A percentile compares a stretch with the other conserved stretches of the same genome.
Evolutionary conservation across 2,797 vertebrate species (phyloP).

Genomic region (Momotus momota): DNA sequence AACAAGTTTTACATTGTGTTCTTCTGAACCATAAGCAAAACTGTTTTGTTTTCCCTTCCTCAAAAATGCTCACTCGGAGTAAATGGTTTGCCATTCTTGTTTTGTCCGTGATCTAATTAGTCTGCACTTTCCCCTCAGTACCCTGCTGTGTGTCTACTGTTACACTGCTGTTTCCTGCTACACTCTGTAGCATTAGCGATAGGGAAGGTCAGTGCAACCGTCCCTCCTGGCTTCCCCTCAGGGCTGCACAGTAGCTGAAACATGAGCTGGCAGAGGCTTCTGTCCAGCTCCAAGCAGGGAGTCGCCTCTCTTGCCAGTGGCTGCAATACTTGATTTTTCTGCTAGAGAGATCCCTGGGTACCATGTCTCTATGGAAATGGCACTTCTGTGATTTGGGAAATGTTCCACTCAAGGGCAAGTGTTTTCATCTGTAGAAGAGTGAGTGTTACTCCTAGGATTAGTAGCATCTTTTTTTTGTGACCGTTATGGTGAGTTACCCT

Average conservation of each 20-base stretch:
- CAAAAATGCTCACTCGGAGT: conserved; percentile 2
- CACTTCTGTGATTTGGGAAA: not conserved
- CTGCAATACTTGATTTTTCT: not conserved
- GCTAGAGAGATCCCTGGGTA: not conserved
- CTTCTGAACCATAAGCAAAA: conserved; percentile 2
- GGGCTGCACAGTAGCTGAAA: not conserved
- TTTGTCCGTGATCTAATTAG: not conserved
- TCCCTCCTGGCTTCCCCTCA: not conserved
- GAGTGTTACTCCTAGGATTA: not conserved
- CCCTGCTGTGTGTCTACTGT: not conserved
- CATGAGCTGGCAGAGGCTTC: not conserved
- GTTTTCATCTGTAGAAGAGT: not conserved
- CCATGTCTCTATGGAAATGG: not conserved
- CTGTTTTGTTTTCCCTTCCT: conserved; percentile 10
- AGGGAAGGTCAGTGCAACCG: not conserved
- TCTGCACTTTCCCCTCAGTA: not conserved
- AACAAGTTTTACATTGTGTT: not conserved
- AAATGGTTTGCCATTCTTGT: not conserved
- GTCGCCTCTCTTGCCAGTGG: not conserved
- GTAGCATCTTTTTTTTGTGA: not conserved
- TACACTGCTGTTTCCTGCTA: accelerated
- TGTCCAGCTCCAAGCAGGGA: not conserved
- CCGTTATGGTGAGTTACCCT: not conserved
- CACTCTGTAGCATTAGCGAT: accelerated
- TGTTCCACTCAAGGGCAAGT: not conserved